Base-by-base conservation (phyloP, 64 coral and sea anemone genomes). In the Platygyra sinensis region DNA sequence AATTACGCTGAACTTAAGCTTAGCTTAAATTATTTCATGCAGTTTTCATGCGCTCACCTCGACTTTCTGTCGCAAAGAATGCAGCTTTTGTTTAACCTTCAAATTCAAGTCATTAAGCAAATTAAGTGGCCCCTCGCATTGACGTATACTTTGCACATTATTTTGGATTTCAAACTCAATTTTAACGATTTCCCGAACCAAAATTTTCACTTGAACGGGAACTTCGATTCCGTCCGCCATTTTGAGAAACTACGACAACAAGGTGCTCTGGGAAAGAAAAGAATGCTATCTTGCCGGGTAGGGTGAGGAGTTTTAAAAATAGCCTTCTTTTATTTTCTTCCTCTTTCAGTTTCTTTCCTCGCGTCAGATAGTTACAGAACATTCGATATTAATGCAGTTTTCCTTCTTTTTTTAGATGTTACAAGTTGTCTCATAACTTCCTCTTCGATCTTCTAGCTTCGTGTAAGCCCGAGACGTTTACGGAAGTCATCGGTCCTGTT, bases 121-220 rank as follows among this genome's bases (percentile, higher is more conserved):
- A 63, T 52, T 72, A 57, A 93, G 79, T 19, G 97, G 91, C 18
- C 94, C 97, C 71, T 83, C 63, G 78, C 94, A 96, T 20, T 81
- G 30, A 42, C 88, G 54, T 87, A 95, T 99, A 69, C 85, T 86
- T 80, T 99, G 97, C 25, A 96, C 88, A 55, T 95, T 63, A 65
- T 84, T 93, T 83, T 93, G 91, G 24, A 96, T 91, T 83, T 99
- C 97, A 93, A 96, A 93, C 80, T 99, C 88, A 67, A 94, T 60
- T 94, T 96, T 95, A 16, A 99, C 88, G 30, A 99, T 96, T 85
- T 99, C 97, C 72, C 90, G 90, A 78, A 99, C 77, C 39, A 91
- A 86, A 54, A 99, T 90, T 88, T 96, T 99, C 20, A 86, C 91
- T 84, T 96, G 88, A 17, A 95, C 83, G 2, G 97, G 94, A 74